Evolutionary conservation across 2,113 vertebrate species (phyloP), one percentile per base, ranked within the genome.

Genomic region (Lasiurus cinereus): DNA sequence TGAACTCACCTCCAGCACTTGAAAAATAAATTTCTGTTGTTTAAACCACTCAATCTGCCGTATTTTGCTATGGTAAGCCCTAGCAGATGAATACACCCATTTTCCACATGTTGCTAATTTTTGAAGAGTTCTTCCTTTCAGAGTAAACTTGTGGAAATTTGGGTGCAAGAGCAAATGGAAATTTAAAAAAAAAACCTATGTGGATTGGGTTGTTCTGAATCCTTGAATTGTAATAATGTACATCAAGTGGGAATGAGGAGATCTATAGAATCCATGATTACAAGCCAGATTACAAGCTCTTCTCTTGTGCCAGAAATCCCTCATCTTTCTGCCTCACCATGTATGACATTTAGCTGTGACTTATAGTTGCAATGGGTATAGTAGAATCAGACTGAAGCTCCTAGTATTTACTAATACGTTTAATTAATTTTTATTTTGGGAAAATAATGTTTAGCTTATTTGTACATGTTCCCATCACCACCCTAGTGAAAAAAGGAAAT

Each of bases 61-160:
- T 3, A 36, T 66, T 91, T 48, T 85, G 43, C 88, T 69, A 15
- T 67, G 11, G 46, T 1, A 56, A 56, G 29, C 27, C 16, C 21
- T 80, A 31, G 46, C 5, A 46, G n/a, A 67, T 18, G 11, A 50
- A 27, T 22, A 70, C 0, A 64, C 67, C 69, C 48, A 15, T 48
- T 69, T 95, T 78, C 22, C 14, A 59, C 67, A 52, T 92, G 92
- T 70, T 95, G 46, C 36, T 62, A 86, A 1, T 52, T 94, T 96
- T 94, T 94, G 18, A 92, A 92, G 14, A 36, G 16, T 84, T 88
- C 1, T 90, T 94, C 84, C 73, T 76, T 56, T 50, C 27, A 43
- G 82, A 64, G 87, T 69, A 29, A 94, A 36, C 80, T 88, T 31
- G 6, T 93, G 15, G 46, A 89, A 96, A 84, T 95, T 78, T 90